phyloP scores from a whole-genome alignment of 2,888 invertebrate genomes.

The Allolobophora icterica region DNA sequence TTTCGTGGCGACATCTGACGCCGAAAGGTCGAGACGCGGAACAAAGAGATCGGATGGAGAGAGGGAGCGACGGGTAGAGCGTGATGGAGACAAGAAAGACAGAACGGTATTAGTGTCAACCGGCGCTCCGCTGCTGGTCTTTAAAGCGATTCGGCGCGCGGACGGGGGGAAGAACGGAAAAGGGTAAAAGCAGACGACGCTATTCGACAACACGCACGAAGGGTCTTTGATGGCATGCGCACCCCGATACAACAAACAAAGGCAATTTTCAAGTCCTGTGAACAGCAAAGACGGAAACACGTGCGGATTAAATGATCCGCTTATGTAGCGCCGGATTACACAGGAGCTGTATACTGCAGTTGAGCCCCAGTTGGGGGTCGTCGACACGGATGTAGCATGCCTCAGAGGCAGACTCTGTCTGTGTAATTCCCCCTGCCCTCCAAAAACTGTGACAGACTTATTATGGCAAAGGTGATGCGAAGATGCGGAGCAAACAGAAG shows the following conservation, averaged over 20 bases:
- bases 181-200: not conserved
- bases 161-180: not conserved
- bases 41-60: constrained; percentile 12
- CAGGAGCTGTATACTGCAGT: not conserved
- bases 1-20: constrained; percentile 27
- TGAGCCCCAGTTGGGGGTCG: not conserved
- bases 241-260: not conserved
- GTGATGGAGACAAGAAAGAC: not conserved
- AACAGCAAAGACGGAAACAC: not conserved
- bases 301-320: not conserved
- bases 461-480: not conserved
- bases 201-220: constrained; percentile 21
- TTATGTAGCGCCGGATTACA: not conserved
- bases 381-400: not conserved
- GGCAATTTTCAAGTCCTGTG: constrained; percentile 26
- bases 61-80: not conserved
- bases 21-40: constrained; percentile 24
- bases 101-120: constrained; percentile 7
- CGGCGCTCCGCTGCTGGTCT: not conserved
- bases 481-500: not conserved
- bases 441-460: not conserved
- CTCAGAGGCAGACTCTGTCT: not conserved
- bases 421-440: not conserved
- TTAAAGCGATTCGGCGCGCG: not conserved
- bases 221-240: constrained; percentile 7